Percentiles rank a stretch among this genome's conserved stretches.
Conservation (phyloP, 2,888 invertebrate genomes). For the Ophion obscuratus region DNA sequence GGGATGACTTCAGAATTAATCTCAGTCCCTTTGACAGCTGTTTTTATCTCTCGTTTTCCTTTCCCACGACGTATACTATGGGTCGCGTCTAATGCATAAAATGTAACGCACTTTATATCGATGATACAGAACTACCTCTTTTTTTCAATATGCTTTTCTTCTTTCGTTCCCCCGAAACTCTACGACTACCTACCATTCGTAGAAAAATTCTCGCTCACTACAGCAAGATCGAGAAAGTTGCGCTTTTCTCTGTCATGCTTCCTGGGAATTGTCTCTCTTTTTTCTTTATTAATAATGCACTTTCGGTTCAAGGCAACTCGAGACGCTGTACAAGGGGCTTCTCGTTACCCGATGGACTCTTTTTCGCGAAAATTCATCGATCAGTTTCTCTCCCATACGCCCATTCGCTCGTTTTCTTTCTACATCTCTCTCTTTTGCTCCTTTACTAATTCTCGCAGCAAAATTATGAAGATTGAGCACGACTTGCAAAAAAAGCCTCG, state of each 20-base stretch:
- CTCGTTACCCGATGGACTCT: constrained; percentile 70
- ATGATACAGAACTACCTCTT: constrained; percentile 45
- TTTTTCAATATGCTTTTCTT: constrained; percentile 23
- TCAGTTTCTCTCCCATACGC: constrained; percentile 43
- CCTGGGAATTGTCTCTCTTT: constrained; percentile 24
- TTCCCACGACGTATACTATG: constrained; percentile 46
- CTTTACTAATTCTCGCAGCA: constrained; percentile 38
- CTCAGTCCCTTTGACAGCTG: not conserved
- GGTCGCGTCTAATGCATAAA: constrained; percentile 52
- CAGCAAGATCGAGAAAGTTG: constrained; percentile 68
- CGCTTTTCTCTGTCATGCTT: constrained; percentile 41
- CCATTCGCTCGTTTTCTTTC: constrained; percentile 36
- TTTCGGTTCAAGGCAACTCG: constrained; percentile 84
- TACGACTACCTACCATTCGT: constrained; percentile 77
- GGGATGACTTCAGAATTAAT: constrained; percentile 26
- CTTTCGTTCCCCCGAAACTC: constrained; percentile 52
- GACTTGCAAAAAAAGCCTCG: constrained; percentile 35
- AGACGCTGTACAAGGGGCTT: constrained; percentile 82
- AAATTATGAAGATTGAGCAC: constrained; percentile 58
- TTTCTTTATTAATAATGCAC: constrained; percentile 81
- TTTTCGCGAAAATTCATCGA: constrained; percentile 55
- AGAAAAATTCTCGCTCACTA: constrained; percentile 76
- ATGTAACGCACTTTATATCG: constrained; percentile 38
- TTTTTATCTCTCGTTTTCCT: constrained; percentile 33
- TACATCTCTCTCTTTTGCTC: constrained; percentile 5